Base-by-base conservation (phyloP, 1,140 invertebrate species). In the Geopemphigus sp. region DNA sequence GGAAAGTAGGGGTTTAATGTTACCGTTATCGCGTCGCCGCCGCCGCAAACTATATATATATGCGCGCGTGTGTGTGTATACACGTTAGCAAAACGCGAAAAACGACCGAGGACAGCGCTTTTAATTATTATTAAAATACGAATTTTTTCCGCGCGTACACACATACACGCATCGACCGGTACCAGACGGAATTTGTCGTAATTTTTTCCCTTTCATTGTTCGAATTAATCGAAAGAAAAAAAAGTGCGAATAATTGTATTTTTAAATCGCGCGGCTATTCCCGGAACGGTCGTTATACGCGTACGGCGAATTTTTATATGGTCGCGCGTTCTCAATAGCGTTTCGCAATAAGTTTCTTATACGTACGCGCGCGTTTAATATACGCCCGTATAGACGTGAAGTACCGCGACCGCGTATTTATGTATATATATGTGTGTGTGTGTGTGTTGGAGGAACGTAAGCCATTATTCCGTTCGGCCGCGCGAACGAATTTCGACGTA, bases 201-300 rank as follows among this genome's bases (percentile, higher is more conserved):
- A 26, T 47, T 78, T 78, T 78, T 61, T 78, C 50, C 17, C 0
- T 63, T 78, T 61, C 73, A 76, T 76, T 76, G 73, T 76, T 76
- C 59, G 24, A 61, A 15, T 47, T 45, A 45, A 45, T 56, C 39
- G 32, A 64, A 56, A 57, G 2, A 3, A 26, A 59, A 76, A 76
- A 76, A 59, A 22, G 24, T 39, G n/a, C 73, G 32, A 59, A 76
- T 59, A 59, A 24, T 45, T 24, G 5, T 19, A 64, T 54, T 45
- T 29, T 26, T 8, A 39, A 59, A 76, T 39, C 22, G 19, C 1
- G 22, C 19, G 45, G n/a, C 54, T 15, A 24, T 76, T 76, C 73
- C 59, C n/a, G 56, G 73, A 76, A 76, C 19, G 17, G 29, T 59
- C n/a, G 73, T 8, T 8, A 39, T 39, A 39, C 32, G 8, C 8